phyloP scores from a whole-genome alignment of 2,113 vertebrate genomes.

The Physeter macrocephalus region DNA sequence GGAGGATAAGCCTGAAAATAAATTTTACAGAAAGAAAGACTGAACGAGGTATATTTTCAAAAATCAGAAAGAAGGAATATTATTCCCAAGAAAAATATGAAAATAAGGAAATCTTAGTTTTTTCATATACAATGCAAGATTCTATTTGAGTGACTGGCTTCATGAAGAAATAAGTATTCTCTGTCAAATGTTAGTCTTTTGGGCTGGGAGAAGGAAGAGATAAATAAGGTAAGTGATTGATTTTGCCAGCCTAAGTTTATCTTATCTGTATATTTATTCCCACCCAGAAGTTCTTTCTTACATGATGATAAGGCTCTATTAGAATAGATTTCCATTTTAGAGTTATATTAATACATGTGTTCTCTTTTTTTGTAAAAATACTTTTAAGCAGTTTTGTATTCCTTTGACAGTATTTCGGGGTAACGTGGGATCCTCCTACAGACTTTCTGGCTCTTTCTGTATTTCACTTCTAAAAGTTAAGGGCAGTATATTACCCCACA shows the following conservation, averaged over 20 bases:
- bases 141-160: neutral
- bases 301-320: neutral
- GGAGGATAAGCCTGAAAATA: slow-evolving; percentile 85
- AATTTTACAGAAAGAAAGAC: neutral
- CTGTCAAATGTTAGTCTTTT: neutral
- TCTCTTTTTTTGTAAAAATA: slow-evolving; percentile 8
- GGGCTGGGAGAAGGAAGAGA: neutral
- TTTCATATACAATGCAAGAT: neutral
- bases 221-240: neutral
- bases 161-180: neutral
- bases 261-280: neutral
- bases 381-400: neutral
- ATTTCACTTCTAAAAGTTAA: slow-evolving; percentile 38
- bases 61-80: neutral
- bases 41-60: neutral
- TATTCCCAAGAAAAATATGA: neutral
- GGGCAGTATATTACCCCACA: neutral
- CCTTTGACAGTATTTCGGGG: neutral
- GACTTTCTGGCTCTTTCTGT: neutral
- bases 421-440: neutral
- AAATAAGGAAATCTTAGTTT: neutral
- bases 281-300: neutral
- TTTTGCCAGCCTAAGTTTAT: neutral
- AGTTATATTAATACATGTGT: neutral
- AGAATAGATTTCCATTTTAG: neutral